Evolutionary conservation across 2,113 vertebrate genomes (phyloP), one percentile per base, ranked within the genome.

Genomic region (Eolophus roseicapilla): DNA sequence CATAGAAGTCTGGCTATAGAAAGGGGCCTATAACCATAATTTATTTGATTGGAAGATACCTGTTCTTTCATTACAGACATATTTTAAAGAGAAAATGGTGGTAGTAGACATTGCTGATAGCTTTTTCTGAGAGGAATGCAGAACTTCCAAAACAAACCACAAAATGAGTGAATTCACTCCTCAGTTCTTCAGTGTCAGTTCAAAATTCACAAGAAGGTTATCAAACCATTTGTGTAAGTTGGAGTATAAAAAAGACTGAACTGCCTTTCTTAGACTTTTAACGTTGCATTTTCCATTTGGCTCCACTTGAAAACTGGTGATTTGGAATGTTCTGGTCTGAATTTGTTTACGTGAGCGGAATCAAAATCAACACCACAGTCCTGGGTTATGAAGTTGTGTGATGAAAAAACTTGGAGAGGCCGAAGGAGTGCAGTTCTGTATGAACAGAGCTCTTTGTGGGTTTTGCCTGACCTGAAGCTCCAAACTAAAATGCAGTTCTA

Each of bases 371-470:
- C 11, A 10, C 16, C 33, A 6, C 23, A 31, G 4, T 37, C 47
- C 55, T 47, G 24, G 31, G 37, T 24, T 47, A 31, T 46, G 25
- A 17, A 62, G 43, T 11, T 46, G 14, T 5, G 28, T 0, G 17
- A 37, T 39, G 63, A 23, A 5, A 23, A 57, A 8, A 2, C 25
- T 14, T 16, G 23, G 21, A 49, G 77, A 37, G 16, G n/a, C 33
- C 1, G 1, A 11, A 46, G 16, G 18, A 39, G 9, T 5, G 3
- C 19, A 78, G n/a, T 7, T 47, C n/a, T 17, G 7, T 17, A 9
- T 4, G n/a, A 27, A 53, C 18, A 52, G 11, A 82, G 27, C 4
- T 24, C 31, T 39, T 28, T 14, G 41, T 14, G 37, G 17, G 1
- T 21, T 49, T n/a, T 33, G 7, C 76, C 55, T 35, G 49, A 33